Base-by-base conservation (phyloP, 2,113 vertebrate genomes). In the Channa maculata region DNA sequence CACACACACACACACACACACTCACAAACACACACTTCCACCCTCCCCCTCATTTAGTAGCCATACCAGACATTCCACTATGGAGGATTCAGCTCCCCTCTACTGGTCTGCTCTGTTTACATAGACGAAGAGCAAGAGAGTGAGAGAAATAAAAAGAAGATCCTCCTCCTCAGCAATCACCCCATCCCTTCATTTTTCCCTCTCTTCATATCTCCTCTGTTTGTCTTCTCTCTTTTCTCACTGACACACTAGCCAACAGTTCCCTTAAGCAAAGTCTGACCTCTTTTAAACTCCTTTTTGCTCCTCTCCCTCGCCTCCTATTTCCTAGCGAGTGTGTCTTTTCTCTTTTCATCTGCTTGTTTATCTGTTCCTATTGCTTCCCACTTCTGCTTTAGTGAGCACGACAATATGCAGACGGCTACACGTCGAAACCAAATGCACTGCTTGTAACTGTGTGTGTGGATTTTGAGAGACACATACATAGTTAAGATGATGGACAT, bases 31-130 rank as follows among this genome's bases (percentile, higher is more conserved):
- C 24, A 24, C 24, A 24, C 34, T 0, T 4, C 39, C 38, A 69
- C 81, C 77, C 63, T 74, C 86, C 86, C 87, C 83, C 83, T 65
- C 57, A 80, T 60, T 80, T 61, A 68, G 77, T 52, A 79, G 77
- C 77, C 87, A 91, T 89, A 88, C 87, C 89, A 91, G 84, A 88
- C 89, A 91, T 91, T 91, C 87, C 84, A 77, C 60, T 34, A 57
- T 51, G 50, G 71, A 79, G 76, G 72, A 64, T 62, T 74, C 69
- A 61, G 36, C 83, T 88, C 79, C 64, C 74, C 81, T 86, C 71
- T 2, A 12, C 63, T 77, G 77, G 62, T 63, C 74, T 57, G 61
- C 60, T 80, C 52, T 85, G 79, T 85, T 89, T 88, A 75, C 75
- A 87, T 6, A 70, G 75, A 75, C 65, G 67, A 53, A 3, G 50